Evolutionary conservation across 1,140 invertebrate genomes (phyloP), one percentile per base, ranked within the genome.

Genomic region (Ooceraea biroi): DNA sequence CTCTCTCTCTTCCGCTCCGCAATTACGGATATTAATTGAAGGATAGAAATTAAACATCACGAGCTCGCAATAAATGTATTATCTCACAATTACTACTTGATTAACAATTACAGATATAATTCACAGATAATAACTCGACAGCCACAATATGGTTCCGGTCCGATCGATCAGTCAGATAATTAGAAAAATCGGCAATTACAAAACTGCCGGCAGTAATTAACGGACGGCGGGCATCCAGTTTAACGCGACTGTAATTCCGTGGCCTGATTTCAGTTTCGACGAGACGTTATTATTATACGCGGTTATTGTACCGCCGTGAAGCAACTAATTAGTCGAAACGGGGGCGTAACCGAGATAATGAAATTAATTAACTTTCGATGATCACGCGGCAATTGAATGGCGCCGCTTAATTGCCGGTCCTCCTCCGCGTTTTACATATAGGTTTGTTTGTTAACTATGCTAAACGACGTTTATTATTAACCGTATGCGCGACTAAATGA

Each of bases 301-400:
- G 25, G 7, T 57, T 55, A 68, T 68, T 68, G 27, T 19, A 4
- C 27, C 22, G 11, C 48, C 19, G 30, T 36, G 41, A 14, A 61
- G 46, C 44, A 74, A 19, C n/a, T 82, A 66, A 78, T 78, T 78
- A 44, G 48, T 57, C 11, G 48, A 55, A 78, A 78, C 48, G 30
- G 14, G 61, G 3, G 22, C 17, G 30, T 55, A 55, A 12, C 48
- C 36, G 76, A 68, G 48, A 57, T 78, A 78, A 78, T 78, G 30
- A 78, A 55, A 69, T 78, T 78, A 78, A 78, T 78, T 57, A 78
- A 78, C 48, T 69, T 69, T 57, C 46, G 19, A 76, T 78, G 36
- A 78, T 78, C 22, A 78, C 22, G 36, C 50, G 36, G 63, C 63
- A 5, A 55, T 69, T 44, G 76, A 68, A 68, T 78, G 22, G 48